Base-by-base conservation (phyloP, 2,888 invertebrate species). In the Apotomis capreana region DNA sequence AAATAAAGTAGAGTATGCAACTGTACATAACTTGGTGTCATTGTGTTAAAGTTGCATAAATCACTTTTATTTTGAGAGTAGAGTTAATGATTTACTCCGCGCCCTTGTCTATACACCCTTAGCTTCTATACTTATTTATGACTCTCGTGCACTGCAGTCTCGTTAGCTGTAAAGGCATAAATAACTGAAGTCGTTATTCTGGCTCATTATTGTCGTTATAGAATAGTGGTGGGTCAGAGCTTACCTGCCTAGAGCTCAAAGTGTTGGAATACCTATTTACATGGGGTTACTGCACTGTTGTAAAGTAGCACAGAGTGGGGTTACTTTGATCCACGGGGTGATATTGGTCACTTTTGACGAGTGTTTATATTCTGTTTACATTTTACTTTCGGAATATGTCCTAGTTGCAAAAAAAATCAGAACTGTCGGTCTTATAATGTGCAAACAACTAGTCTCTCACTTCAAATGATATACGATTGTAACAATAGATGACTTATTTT, bases 111-210 rank as follows among this genome's bases (percentile, higher is more conserved):
- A 55, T 26, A 44, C 54, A 26, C 4, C 40, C 10, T 49, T 26
- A 55, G 44, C 54, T 64, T 12, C 64, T 46, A 57, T 65, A 55
- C 12, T 46, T 57, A 65, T 65, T 57, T 57, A 57, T 26, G 54
- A 61, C 49, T 36, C 15, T 26, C 44, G 49, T 55, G 54, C 60
- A 55, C 37, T 49, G 61, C 40, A 57, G 55, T 62, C 67, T 71
- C 61, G 61, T 71, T 71, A 71, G 61, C 67, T 13, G 67, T 26
- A 51, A 51, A 55, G 54, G 61, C 67, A 71, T 71, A 68, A 71
- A 68, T 67, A 62, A 68, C 71, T 54, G 67, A 52, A 36, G 67
- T 67, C 70, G 70, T 70, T 67, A 70, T 44, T 46, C 40, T 49
- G 37, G 15, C 65, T 26, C 49, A 61, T 40, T 67, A 49, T 67